A percentile compares a stretch with the other conserved stretches of the same genome.
These are phyloP conservation scores for Pampusana beccarii DNA, from an alignment of 2,113 vertebrate species.

Conservation along the genomic window DNA sequence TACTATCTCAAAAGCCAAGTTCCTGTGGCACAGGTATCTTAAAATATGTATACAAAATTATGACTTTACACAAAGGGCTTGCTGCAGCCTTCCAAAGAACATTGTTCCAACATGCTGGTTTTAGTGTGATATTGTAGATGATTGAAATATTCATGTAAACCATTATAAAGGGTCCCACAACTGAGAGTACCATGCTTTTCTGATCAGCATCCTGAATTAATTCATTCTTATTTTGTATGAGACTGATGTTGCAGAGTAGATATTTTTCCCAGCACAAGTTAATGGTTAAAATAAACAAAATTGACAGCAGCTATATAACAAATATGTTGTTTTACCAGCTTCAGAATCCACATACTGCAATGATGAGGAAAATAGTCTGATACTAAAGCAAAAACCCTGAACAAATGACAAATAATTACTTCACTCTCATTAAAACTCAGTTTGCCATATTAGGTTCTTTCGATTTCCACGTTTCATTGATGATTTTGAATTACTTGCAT, in stretches of 20 bases:
- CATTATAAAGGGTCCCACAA: constrained; percentile 40
- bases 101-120: constrained; percentile 50
- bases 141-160: constrained; percentile 69
- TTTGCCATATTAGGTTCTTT: background rate
- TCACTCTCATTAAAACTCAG: background rate
- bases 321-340: background rate
- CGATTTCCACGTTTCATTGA: background rate
- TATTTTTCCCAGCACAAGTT: background rate
- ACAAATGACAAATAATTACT: background rate
- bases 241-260: background rate
- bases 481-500: background rate
- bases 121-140: constrained; percentile 53
- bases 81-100: constrained; percentile 35
- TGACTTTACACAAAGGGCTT: constrained; percentile 44
- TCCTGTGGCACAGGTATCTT: constrained; percentile 20
- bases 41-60: constrained; percentile 55
- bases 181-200: constrained; percentile 8
- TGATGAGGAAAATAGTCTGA: accelerated
- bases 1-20: constrained; percentile 2
- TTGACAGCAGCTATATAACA: background rate
- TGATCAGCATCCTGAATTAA: constrained; percentile 17
- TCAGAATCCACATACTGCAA: background rate
- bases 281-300: constrained; percentile 13
- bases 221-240: background rate
- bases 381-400: background rate